Evolutionary conservation across 2,797 vertebrate genomes (phyloP).

Genomic region (Chanos chanos): DNA sequence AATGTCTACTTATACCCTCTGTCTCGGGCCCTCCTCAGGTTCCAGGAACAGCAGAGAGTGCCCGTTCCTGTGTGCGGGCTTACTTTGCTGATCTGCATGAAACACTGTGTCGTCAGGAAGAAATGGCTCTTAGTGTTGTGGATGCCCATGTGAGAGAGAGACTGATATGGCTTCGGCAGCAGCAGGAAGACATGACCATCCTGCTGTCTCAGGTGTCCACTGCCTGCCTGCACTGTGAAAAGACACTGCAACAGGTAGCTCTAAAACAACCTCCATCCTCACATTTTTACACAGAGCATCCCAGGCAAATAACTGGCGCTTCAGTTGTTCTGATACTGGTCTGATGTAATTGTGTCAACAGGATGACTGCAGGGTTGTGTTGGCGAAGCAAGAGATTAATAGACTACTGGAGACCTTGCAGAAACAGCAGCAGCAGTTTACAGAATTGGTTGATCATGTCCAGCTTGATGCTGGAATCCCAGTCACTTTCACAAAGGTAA

Average conservation of each 20-base stretch:
- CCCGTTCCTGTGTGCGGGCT: constrained; percentile 91
- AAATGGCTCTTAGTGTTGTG: constrained; percentile 98
- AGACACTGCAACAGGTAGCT: constrained; percentile 91
- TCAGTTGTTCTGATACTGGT: neutral
- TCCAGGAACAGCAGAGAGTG: constrained; percentile 93
- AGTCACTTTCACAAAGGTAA: constrained; percentile 98
- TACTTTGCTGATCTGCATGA: constrained; percentile 98
- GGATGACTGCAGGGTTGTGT: constrained; percentile 96
- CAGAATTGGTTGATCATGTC: constrained; percentile 92
- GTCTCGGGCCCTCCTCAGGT: constrained; percentile 77
- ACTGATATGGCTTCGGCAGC: constrained; percentile 95
- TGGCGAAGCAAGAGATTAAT: constrained; percentile 96
- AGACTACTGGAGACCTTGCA: constrained; percentile 90
- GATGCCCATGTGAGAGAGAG: constrained; percentile 94
- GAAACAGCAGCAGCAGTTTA: constrained; percentile 98
- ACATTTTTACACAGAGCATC: neutral
- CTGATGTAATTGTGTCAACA: constrained; percentile 45
- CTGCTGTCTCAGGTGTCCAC: constrained; percentile 96
- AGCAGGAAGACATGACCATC: constrained; percentile 99
- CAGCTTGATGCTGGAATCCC: constrained; percentile 96
- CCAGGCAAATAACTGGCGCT: neutral
- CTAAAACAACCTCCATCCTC: neutral
- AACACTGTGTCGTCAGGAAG: constrained; percentile 95
- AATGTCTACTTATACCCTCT: no score
- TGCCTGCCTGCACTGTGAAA: constrained; percentile 97